These are phyloP conservation scores for Cephus pulcher DNA, from an alignment of 2,888 invertebrate species.

Conservation along the genomic window DNA sequence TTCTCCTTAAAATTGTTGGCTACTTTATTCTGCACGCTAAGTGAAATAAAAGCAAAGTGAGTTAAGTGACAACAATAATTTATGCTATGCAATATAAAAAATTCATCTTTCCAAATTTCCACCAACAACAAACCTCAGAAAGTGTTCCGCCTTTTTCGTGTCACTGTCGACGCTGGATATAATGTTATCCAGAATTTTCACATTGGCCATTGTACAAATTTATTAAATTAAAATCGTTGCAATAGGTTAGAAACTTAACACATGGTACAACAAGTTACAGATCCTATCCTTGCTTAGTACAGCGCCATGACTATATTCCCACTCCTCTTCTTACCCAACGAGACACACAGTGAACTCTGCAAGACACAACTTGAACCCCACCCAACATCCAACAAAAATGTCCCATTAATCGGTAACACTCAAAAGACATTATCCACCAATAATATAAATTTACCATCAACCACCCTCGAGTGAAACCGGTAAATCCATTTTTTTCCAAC, in stretches of 20 bases:
- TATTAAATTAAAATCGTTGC: not conserved
- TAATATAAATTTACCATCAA: not conserved
- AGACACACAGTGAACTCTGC: not conserved
- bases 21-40: constrained; percentile 70
- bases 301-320: not conserved
- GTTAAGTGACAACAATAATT: not conserved
- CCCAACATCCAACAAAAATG: not conserved
- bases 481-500: not conserved
- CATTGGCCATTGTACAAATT: constrained; percentile 36
- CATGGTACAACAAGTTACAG: not conserved
- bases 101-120: not conserved
- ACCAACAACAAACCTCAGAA: constrained; percentile 52
- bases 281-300: too few relatives aligned
- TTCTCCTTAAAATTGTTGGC: constrained; percentile 71
- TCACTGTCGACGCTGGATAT: constrained; percentile 41
- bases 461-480: not conserved
- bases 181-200: constrained; percentile 36
- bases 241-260: constrained; percentile 2
- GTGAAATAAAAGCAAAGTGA: constrained; percentile 16
- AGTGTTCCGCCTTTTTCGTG: constrained; percentile 57
- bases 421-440: not conserved
- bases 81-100: not conserved
- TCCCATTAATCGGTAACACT: not conserved
- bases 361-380: not conserved
- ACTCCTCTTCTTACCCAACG: not conserved